Base-by-base conservation (phyloP, 2,113 vertebrate genomes). In the Sebastes fasciatus region DNA sequence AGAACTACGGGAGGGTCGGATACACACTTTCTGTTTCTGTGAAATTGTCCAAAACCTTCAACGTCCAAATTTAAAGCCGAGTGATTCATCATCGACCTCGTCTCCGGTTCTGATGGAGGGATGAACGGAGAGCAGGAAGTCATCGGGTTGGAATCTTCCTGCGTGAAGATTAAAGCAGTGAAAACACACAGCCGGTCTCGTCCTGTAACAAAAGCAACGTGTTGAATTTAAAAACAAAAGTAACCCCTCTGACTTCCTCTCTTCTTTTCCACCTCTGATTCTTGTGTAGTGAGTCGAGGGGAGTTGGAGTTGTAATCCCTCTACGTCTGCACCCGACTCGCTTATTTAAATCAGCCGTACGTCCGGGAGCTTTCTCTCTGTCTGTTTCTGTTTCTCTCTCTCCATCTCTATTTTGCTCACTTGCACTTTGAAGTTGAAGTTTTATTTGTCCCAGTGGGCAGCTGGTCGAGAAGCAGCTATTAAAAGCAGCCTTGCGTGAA, bases 401-500 rank as follows among this genome's bases (percentile, higher is more conserved):
- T 74, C 69, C 60, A 3, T 71, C 48, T 65, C 14, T 61, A 3
- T 63, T 70, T 84, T 74, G 26, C 64, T 78, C 52, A 13, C 42
- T 63, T 42, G 46, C 54, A n/a, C 74, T 65, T 46, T 71, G 60
- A 60, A 84, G 87, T 83, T 62, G 1, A 9, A 13, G 23, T 74
- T 66, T 45, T 84, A 71, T 84, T 89, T 68, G 74, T 84, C 84
- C 74, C 74, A 11, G 46, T 67, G 84, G 73, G 77, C 70, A 66
- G 64, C 73, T 19, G 77, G 76, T 74, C 7, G 13, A 78, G 87
- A 51, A 8, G 76, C 57, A 40, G 72, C 77, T 81, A 84, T 89
- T 89, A 83, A 74, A 81, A 17, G 70, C 88, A 73, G 78, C 79
- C 57, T 42, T 69, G 88, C 79, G 14, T 87, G 79, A 89, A 87